phyloP scores from a whole-genome alignment of 1,140 invertebrate genomes.

The Panonychus citri region DNA sequence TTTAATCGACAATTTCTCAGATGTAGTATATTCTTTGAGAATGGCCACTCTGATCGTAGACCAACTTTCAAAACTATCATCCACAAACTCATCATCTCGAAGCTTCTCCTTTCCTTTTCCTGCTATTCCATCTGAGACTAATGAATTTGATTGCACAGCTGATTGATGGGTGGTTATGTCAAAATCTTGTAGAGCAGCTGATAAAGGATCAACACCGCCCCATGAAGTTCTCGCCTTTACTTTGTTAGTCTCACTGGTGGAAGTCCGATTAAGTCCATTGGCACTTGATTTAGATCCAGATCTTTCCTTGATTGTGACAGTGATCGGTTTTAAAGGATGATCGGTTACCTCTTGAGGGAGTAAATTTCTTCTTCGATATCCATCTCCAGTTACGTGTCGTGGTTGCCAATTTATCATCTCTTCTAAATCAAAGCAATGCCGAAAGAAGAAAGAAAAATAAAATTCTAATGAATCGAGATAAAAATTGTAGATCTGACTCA shows the following conservation, averaged over 20 bases:
- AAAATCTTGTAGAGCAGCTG: constrained; percentile 2
- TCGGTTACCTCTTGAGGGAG: constrained; percentile 16
- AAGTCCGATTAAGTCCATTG: background rate
- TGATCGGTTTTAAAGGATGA: constrained; percentile 32
- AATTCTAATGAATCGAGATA: no score
- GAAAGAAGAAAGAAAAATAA: no score
- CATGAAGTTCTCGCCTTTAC: constrained; percentile 6
- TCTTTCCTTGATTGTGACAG: constrained; percentile 14
- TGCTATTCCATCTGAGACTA: background rate
- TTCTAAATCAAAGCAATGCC: no score
- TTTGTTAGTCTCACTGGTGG: background rate
- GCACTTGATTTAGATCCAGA: background rate
- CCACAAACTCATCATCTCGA: constrained; percentile 28
- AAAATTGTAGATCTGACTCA: no score
- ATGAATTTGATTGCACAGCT: no score
- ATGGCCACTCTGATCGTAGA: constrained; percentile 40
- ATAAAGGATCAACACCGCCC: constrained; percentile 17
- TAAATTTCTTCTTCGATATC: background rate
- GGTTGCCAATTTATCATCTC: no score
- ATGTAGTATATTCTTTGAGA: constrained; percentile 66
- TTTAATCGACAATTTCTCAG: constrained; percentile 64
- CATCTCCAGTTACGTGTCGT: no score
- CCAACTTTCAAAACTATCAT: constrained; percentile 47
- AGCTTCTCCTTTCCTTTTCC: constrained; percentile 25
- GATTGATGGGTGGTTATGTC: background rate